Evolutionary conservation across 2,113 vertebrate genomes (phyloP), one percentile per base, ranked within the genome.

Genomic region (Oophaga pumilio): DNA sequence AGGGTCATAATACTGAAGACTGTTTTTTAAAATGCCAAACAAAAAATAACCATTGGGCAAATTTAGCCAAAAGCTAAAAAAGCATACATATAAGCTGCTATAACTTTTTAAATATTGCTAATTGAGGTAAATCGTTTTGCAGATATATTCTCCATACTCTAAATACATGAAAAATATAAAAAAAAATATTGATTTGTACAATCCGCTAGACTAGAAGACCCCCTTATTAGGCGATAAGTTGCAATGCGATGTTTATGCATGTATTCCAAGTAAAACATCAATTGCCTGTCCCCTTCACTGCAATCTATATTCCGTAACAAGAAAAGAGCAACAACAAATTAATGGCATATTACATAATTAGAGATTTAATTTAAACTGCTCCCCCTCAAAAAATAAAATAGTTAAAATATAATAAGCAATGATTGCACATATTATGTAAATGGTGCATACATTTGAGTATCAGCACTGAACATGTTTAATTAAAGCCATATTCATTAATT

Each of bases 161-260:
- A 43, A 43, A 43, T 43, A 43, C 33, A 43, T 43, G 33, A 43
- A 43, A 5, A 43, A 43, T n/a, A 43, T 43, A 43, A 4, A 4
- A 43, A 43, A 43, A 43, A 43, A 43, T 43, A 43, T 43, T 4
- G 33, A 43, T 43, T 43, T 43, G 3, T 43, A 2, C 33, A 43
- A 43, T 43, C 33, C 33, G 33, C 33, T 43, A 43, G 33, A 43
- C 33, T 43, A 33, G 33, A 33, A 33, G 33, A 33, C 33, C 33
- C 57, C 64, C 73, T 71, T 52, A 53, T 52, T 52, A 85, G 26
- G 77, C 64, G 73, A 43, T 20, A 77, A 24, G 52, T 18, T 56
- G 15, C 10, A 57, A 13, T 69, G 18, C 64, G 56, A 71, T 85
- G 84, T 85, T 62, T 76, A 85, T 57, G 4, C 24, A 18, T n/a